Evolutionary conservation across 2,113 vertebrate genomes (phyloP).

Genomic region (Corythoichthys haematopterus): DNA sequence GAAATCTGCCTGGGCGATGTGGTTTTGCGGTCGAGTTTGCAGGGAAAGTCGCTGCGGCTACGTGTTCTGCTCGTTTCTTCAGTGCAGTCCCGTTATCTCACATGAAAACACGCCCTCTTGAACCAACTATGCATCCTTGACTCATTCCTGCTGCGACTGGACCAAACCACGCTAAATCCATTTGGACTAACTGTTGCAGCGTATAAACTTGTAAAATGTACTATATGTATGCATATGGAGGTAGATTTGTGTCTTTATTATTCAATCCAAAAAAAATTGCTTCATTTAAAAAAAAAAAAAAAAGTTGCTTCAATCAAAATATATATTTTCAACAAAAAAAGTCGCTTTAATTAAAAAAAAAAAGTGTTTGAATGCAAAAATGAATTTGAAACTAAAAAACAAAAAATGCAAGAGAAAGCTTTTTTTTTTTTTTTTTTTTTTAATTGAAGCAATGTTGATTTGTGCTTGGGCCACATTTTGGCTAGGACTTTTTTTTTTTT

Average conservation of each 20-base stretch:
- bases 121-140: conserved; percentile 20
- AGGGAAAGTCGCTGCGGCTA: background rate
- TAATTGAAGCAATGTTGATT: too few species aligned
- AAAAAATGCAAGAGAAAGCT: too few species aligned
- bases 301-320: too few species aligned
- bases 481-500: too few species aligned
- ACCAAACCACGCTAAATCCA: conserved; percentile 8
- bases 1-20: background rate
- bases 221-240: background rate
- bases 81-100: conserved; percentile 45
- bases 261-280: background rate
- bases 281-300: too few species aligned
- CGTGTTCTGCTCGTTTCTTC: background rate
- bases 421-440: too few species aligned
- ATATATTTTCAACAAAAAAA: too few species aligned
- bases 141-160: conserved; percentile 29
- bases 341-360: too few species aligned
- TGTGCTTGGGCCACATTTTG: too few species aligned
- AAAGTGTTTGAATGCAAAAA: too few species aligned
- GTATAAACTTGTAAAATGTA: background rate
- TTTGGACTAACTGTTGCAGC: conserved; percentile 11
- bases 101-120: conserved; percentile 53
- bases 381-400: too few species aligned
- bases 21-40: background rate
- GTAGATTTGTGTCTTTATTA: background rate